These are phyloP conservation scores for Amblyjoppa fuscipennis DNA, from an alignment of 2,888 invertebrate species.

Conservation along the genomic window DNA sequence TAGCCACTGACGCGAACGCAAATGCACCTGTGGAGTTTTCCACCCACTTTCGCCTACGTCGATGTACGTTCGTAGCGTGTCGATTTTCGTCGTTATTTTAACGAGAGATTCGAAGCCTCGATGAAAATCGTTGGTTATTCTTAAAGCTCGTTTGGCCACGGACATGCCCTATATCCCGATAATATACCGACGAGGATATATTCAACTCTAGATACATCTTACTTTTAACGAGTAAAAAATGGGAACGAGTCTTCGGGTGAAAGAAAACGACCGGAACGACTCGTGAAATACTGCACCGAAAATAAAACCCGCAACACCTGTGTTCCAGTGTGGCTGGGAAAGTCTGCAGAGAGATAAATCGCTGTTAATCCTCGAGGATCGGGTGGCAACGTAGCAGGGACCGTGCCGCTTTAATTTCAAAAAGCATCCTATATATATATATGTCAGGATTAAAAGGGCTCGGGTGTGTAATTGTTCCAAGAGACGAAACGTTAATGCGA, in stretches of 20 bases:
- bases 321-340: background rate
- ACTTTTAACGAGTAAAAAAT: background rate
- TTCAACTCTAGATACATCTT: background rate
- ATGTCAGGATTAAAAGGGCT: background rate
- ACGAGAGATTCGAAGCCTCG: background rate
- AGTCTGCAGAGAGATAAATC: constrained; percentile 6
- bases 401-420: background rate
- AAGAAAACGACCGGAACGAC: background rate
- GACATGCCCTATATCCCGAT: background rate
- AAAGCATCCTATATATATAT: background rate
- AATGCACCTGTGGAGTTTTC: constrained; percentile 61
- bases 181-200: background rate
- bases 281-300: constrained; percentile 12
- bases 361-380: constrained; percentile 7
- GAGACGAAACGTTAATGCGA: background rate
- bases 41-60: constrained; percentile 15
- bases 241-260: background rate
- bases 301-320: constrained; percentile 4
- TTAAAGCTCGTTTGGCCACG: background rate
- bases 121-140: background rate
- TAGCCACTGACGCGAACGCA: constrained; percentile 12
- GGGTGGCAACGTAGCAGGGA: background rate
- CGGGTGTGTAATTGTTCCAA: background rate
- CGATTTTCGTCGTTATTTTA: constrained; percentile 1
- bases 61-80: background rate